Conservation (phyloP, 1,140 invertebrate genomes). For the Sinella curviseta region DNA sequence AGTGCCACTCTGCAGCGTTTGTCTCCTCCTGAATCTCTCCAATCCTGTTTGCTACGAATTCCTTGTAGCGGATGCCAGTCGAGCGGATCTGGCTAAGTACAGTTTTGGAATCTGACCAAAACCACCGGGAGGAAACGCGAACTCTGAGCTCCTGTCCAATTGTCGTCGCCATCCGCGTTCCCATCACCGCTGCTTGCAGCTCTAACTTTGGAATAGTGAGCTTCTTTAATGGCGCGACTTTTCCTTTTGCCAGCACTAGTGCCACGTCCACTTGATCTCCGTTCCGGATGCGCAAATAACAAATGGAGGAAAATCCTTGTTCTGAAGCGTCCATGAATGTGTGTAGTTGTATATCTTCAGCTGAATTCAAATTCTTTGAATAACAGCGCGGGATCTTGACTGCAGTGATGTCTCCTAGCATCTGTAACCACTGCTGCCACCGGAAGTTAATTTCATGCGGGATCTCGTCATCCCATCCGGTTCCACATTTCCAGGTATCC, state of each 20-base stretch:
- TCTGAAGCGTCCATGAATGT: conserved; percentile 36
- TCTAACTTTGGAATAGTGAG: conserved; percentile 55
- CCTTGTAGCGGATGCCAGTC: too few species aligned
- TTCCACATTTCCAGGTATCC: conserved; percentile 25
- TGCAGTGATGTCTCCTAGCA: background rate
- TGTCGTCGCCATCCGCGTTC: conserved; percentile 31
- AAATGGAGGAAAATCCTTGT: conserved; percentile 46
- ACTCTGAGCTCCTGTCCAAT: background rate
- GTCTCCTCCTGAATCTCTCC: background rate
- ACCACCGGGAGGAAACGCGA: background rate
- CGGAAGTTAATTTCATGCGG: background rate
- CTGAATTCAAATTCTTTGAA: background rate
- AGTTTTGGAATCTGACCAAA: too few species aligned
- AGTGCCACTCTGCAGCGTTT: too few species aligned
- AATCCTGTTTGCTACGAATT: too few species aligned
- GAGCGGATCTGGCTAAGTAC: background rate
- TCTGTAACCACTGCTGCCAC: conserved; percentile 27
- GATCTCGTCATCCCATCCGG: conserved; percentile 44
- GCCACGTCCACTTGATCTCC: conserved; percentile 12
- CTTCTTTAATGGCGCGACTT: conserved; percentile 51
- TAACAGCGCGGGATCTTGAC: conserved; percentile 42
- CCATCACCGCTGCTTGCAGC: conserved; percentile 53
- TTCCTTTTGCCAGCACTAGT: conserved; percentile 51
- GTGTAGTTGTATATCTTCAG: conserved; percentile 35
- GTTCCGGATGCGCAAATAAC: conserved; percentile 40